These are phyloP conservation scores for Sparus aurata DNA, from an alignment of 2,797 vertebrate genomes.

Conservation along the genomic window DNA sequence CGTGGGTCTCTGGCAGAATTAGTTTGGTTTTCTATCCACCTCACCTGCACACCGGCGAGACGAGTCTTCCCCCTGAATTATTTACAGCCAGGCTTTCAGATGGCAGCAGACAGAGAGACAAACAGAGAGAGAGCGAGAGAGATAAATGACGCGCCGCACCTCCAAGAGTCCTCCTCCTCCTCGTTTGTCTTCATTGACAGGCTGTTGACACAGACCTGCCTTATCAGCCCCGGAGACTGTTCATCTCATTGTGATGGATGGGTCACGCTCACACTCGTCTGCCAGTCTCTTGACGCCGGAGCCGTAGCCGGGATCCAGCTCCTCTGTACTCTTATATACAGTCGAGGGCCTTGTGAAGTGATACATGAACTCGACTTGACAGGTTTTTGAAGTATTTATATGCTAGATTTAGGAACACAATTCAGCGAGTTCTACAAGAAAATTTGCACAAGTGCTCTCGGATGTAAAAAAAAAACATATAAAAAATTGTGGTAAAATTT, in stretches of 20 bases:
- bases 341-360: conserved; percentile 14
- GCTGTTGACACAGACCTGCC: conserved; percentile 73
- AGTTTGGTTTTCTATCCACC: conserved; percentile 24
- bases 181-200: conserved; percentile 81
- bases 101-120: conserved; percentile 16
- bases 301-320: conserved; percentile 50
- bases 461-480: background rate
- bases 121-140: conserved; percentile 29
- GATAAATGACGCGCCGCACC: conserved; percentile 60
- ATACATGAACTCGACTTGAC: conserved; percentile 37
- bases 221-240: conserved; percentile 70
- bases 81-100: conserved; percentile 35
- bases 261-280: conserved; percentile 48
- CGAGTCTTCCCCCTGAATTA: conserved; percentile 60
- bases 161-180: conserved; percentile 49
- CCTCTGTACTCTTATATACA: conserved; percentile 53
- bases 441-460: background rate
- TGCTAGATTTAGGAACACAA: conserved; percentile 6
- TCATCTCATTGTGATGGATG: conserved; percentile 73
- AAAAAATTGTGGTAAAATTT: no score
- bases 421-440: background rate
- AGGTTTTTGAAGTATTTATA: conserved; percentile 38
- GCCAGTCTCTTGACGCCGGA: conserved; percentile 45
- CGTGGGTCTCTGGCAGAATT: background rate
- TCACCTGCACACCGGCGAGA: conserved; percentile 60